phyloP scores from a whole-genome alignment of 2,888 invertebrate species.

The Bellardia pandia region DNA sequence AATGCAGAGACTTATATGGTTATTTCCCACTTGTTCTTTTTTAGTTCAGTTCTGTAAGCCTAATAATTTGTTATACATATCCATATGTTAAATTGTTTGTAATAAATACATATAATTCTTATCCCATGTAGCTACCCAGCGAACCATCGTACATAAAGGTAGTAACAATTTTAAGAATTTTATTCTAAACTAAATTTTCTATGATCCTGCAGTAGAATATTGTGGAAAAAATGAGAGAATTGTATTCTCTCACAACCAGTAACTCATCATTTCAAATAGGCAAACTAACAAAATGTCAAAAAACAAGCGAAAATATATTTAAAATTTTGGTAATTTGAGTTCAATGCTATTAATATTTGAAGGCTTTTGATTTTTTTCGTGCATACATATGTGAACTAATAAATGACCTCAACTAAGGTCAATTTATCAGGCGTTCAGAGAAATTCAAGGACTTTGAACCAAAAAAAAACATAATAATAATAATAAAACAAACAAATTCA shows the following conservation, averaged over 20 bases:
- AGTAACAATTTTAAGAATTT: not conserved
- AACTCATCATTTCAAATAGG: constrained; percentile 43
- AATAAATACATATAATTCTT: not conserved
- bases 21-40: not conserved
- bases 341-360: constrained; percentile 46
- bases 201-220: not conserved
- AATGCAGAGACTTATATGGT: not conserved
- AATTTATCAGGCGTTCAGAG: constrained; percentile 67
- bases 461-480: constrained; percentile 6
- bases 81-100: constrained; percentile 47
- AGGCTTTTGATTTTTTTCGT: constrained; percentile 27
- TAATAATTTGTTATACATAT: constrained; percentile 64
- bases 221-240: constrained; percentile 58
- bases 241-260: constrained; percentile 49
- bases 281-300: not conserved
- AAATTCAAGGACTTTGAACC: constrained; percentile 58
- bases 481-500: not conserved
- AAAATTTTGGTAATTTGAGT: constrained; percentile 34
- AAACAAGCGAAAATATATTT: not conserved
- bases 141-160: not conserved
- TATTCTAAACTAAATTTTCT: not conserved
- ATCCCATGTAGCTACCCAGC: not conserved
- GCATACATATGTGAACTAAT: not conserved
- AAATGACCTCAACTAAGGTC: constrained; percentile 69
- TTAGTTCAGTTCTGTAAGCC: constrained; percentile 32